A percentile compares a stretch with the other conserved stretches of the same genome.
These are phyloP conservation scores for Zele albiditarsus DNA, from an alignment of 2,888 invertebrate genomes.

Conservation along the genomic window DNA sequence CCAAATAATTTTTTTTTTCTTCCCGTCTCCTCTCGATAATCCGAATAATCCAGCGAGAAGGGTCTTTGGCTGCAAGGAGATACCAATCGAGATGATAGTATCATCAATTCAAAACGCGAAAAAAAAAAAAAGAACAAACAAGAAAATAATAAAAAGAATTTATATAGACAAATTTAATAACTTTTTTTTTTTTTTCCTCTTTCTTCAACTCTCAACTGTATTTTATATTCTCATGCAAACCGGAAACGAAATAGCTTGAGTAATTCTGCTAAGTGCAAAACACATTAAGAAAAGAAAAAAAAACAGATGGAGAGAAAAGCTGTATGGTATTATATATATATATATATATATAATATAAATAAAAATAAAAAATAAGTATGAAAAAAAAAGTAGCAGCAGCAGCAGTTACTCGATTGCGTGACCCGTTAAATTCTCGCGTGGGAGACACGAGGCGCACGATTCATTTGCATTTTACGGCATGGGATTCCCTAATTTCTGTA, in stretches of 20 bases:
- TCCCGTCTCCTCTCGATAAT: slow-evolving; percentile 50
- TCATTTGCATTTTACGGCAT: slow-evolving; percentile 40
- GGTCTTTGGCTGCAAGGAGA: slow-evolving; percentile 43
- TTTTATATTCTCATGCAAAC: not conserved
- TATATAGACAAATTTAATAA: not conserved
- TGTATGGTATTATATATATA: not conserved
- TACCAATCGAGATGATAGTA: slow-evolving; percentile 51
- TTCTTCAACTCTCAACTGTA: not conserved
- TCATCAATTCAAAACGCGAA: slow-evolving; percentile 30
- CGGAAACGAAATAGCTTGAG: not conserved
- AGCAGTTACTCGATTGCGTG: slow-evolving; percentile 37
- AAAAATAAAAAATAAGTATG: not conserved
- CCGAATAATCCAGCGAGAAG: slow-evolving; percentile 49
- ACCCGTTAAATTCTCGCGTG: slow-evolving; percentile 43
- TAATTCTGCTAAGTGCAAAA: not conserved
- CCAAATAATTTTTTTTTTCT: slow-evolving; percentile 30
- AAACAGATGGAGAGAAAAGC: not conserved
- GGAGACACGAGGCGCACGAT: slow-evolving; percentile 41
- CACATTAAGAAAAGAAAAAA: not conserved
- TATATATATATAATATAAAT: not conserved
- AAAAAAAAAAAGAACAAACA: slow-evolving; percentile 2
- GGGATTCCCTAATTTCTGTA: slow-evolving; percentile 40
- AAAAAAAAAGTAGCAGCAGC: too few species aligned
- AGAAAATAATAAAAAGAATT: not conserved
- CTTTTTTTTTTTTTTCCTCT: not conserved